phyloP scores from a whole-genome alignment of 2,888 invertebrate genomes.

The Lycocerus yunnanus region DNA sequence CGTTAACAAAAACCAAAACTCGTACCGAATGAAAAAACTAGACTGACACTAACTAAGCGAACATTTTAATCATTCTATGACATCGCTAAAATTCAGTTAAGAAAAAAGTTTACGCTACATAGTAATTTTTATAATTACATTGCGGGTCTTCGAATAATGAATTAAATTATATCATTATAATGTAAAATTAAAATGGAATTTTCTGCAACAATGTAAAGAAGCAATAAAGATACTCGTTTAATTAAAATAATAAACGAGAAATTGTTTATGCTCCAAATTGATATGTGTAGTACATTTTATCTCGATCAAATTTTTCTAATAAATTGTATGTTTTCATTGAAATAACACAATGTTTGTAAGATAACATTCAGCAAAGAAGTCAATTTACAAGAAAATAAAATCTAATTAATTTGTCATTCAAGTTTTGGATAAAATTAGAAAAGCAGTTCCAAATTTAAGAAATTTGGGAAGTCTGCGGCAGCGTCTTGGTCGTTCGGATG shows the following conservation, averaged over 20 bases:
- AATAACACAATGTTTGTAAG: not conserved
- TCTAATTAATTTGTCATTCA: not conserved
- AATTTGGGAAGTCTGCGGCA: constrained; percentile 15
- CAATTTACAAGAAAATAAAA: no score
- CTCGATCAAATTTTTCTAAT: constrained; percentile 2
- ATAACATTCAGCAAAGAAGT: not conserved
- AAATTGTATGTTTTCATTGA: not conserved
- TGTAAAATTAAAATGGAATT: not conserved
- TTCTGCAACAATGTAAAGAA: not conserved
- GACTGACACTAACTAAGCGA: not conserved
- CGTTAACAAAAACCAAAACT: not conserved
- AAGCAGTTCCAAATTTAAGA: constrained; percentile 5
- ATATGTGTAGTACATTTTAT: not conserved
- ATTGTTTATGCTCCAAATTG: constrained; percentile 8
- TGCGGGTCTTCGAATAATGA: not conserved
- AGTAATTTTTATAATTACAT: not conserved
- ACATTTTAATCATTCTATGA: not conserved
- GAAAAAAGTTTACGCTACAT: not conserved
- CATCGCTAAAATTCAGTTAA: not conserved
- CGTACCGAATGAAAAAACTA: not conserved
- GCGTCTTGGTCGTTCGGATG: constrained; percentile 20
- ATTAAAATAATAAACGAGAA: not conserved
- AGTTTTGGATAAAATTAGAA: not conserved
- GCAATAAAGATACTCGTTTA: not conserved
- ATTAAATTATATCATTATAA: not conserved